Base-by-base conservation (phyloP, 1,140 invertebrate genomes). In the Drosophila lacteicornis region DNA sequence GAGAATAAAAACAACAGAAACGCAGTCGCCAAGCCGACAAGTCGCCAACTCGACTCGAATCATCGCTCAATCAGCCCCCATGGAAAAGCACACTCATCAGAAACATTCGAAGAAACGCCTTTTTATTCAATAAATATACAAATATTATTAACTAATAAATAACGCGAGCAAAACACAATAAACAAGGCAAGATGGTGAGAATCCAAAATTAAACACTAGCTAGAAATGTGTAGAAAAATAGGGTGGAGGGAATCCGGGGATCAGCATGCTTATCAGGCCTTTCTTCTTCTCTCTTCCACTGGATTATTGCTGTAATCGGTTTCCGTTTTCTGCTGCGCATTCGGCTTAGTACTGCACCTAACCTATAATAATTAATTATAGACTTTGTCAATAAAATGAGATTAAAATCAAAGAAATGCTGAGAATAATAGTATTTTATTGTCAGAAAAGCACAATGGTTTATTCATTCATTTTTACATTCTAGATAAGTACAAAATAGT, bases 291-390 rank as follows among this genome's bases (percentile, higher is more conserved):
- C 33, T 19, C 11, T 30, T 49, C 27, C 12, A n/a, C 78, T 27
- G 11, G 33, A 30, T 47, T 61, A 46, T 25, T 38, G 33, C 4
- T 55, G 8, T 55, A 40, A 40, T 55, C 19, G 13, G 19, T 36
- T 60, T 61, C 51, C 38, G 42, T 42, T 12, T 65, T 55, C 13
- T 51, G 87, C 51, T 87, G 91, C 47, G 62, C 77, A 66, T 49
- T 58, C 73, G 75, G 77, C 85, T 91, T 84, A 76, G 75, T 92
- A 82, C 19, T 38, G 53, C 87, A 92, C 92, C 91, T 93, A 93
- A 93, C 92, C 92, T 93, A 91, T 92, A 82, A 93, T 91, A 93
- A 6, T 55, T 55, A 55, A 40, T n/a, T 40, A 40, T 40, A 55
- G 33, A n/a, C 25, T 38, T 38, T 22, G 13, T 13, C 4, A 38